Evolutionary conservation across 2,113 vertebrate genomes (phyloP), one percentile per base, ranked within the genome.

Genomic region (Halichoeres trimaculatus): DNA sequence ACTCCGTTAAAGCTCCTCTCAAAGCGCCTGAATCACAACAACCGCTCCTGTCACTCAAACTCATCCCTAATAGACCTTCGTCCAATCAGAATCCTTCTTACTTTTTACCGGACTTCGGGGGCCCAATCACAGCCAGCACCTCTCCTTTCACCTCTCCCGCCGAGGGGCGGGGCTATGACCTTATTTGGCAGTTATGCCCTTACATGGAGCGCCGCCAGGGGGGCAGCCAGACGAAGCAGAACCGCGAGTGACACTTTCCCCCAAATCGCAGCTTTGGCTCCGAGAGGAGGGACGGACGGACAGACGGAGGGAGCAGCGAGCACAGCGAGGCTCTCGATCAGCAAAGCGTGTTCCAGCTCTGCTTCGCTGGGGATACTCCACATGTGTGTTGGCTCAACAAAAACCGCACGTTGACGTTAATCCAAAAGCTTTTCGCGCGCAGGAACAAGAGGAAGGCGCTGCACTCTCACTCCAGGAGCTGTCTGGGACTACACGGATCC

Each of bases 211-310:
- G 71, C 62, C 45, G 72, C 70, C 81, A 50, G 84, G 73, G 82
- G 75, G 81, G 81, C 76, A 73, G 75, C 58, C 11, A 65, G 38
- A 63, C 57, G 67, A 78, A 80, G 76, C 72, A 78, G 81, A 84
- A 48, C 87, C 81, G 88, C 85, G 83, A 78, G 86, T 93, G 90
- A 92, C 90, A 93, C 90, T 93, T 92, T 94, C 92, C 91, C 54
- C 86, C 87, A 83, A 91, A 90, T 77, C 83, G 85, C 58, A 84
- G 73, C 80, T 90, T 78, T 71, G 88, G 45, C 81, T 87, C 71
- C 58, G 70, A 48, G 76, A 81, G 86, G 86, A 61, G 50, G 55
- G 81, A 73, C 83, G 58, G 83, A 72, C 89, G 74, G 84, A 83
- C 82, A 70, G 35, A 73, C 81, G 83, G 72, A 70, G 86, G 30